A percentile compares a stretch with the other conserved stretches of the same genome.
Evolutionary conservation across 2,888 invertebrate species (phyloP).

Genomic region (Apodemia zela): DNA sequence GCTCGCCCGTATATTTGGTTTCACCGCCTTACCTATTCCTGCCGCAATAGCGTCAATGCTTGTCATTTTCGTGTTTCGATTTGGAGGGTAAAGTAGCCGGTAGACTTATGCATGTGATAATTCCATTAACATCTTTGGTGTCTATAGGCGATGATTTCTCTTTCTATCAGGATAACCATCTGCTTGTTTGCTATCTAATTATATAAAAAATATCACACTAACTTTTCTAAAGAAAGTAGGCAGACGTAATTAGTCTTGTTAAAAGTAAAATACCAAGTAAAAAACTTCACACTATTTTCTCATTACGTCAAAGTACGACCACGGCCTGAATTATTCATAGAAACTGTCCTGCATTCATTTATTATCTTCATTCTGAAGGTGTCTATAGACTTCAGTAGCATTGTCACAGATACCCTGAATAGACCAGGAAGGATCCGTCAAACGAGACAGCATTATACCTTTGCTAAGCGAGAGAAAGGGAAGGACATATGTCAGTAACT

Average conservation of each 20-base stretch:
- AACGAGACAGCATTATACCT: constrained; percentile 65
- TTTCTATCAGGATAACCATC: no score
- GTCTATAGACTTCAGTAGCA: background rate
- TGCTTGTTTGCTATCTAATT: no score
- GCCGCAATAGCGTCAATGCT: no score
- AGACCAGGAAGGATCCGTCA: constrained; percentile 67
- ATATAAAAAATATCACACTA: no score
- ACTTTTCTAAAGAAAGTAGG: no score
- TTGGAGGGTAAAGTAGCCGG: no score
- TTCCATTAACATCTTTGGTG: no score
- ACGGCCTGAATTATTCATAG: constrained; percentile 11
- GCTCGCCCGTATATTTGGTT: no score
- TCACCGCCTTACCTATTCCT: no score
- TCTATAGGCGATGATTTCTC: no score
- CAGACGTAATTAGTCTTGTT: background rate
- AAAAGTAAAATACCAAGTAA: background rate
- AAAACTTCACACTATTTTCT: constrained; percentile 6
- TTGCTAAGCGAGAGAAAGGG: constrained; percentile 57
- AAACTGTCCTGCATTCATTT: constrained; percentile 12
- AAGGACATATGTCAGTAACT: constrained; percentile 64
- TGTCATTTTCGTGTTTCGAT: no score
- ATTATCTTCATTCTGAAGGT: constrained; percentile 8
- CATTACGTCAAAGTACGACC: constrained; percentile 1
- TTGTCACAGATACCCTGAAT: constrained; percentile 5
- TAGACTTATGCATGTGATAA: no score